phyloP scores from a whole-genome alignment of 35 echinoderm and acorn worm genomes.

The Amphiura filiformis region DNA sequence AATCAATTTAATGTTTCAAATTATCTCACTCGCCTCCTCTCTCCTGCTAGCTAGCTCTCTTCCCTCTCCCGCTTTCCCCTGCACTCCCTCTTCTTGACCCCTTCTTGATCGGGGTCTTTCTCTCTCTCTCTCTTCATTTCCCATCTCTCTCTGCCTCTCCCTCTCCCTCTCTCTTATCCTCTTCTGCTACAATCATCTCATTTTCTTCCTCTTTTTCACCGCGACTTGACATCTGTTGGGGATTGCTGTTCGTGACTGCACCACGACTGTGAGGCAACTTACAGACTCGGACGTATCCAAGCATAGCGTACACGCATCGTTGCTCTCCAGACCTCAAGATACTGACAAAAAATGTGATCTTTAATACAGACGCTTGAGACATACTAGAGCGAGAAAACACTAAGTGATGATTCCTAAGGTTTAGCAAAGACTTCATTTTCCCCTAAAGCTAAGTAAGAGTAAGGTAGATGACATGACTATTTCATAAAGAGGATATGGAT shows the following conservation, averaged over 20 bases:
- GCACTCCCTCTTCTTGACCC: too few species aligned
- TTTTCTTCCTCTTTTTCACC: not conserved
- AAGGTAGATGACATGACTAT: not conserved
- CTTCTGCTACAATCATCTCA: too few species aligned
- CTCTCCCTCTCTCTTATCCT: too few species aligned
- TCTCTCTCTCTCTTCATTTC: too few species aligned
- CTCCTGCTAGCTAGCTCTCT: too few species aligned
- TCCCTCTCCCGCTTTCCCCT: too few species aligned
- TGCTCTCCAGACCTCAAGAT: not conserved
- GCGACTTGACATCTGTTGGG: not conserved
- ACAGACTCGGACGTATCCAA: not conserved
- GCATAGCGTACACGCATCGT: not conserved
- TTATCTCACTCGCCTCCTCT: too few species aligned
- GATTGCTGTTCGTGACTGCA: not conserved
- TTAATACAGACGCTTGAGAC: not conserved
- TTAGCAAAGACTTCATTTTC: not conserved
- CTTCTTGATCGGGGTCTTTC: too few species aligned
- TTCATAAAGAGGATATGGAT: not conserved
- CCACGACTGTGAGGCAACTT: not conserved
- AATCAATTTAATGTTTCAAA: too few species aligned
- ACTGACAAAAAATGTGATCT: not conserved
- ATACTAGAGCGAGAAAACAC: not conserved
- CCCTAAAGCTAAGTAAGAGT: not conserved
- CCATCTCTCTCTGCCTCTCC: too few species aligned
- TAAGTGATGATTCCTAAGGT: not conserved